A percentile compares a stretch with the other conserved stretches of the same genome.
Conservation (phyloP, 2,888 invertebrate species). For the Aplocera efformata region DNA sequence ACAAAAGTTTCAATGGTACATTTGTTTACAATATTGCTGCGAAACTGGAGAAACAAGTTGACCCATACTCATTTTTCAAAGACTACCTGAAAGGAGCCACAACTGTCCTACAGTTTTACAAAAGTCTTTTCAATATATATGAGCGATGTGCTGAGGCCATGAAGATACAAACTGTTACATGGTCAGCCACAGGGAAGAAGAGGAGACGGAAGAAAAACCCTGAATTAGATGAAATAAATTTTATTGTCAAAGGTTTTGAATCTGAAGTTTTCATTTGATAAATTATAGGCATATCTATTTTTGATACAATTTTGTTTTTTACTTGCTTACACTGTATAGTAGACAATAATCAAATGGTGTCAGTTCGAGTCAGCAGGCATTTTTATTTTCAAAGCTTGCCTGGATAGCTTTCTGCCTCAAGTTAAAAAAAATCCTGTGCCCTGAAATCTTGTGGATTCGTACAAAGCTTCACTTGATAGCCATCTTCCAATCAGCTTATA, state of each 20-base stretch:
- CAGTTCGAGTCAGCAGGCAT: too few relatives aligned
- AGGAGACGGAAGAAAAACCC: conserved; percentile 42
- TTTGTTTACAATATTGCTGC: conserved; percentile 86
- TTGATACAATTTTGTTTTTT: conserved; percentile 8
- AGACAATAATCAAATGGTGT: too few relatives aligned
- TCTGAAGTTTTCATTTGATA: conserved; percentile 55
- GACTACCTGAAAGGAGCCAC: conserved; percentile 65
- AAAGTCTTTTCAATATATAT: conserved; percentile 50
- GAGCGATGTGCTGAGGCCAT: conserved; percentile 44
- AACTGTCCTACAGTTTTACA: conserved; percentile 58
- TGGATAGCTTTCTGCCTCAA: too few relatives aligned
- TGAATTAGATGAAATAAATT: conserved; percentile 42
- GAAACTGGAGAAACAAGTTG: conserved; percentile 79
- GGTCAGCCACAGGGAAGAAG: conserved; percentile 39
- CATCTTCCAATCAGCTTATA: too few relatives aligned
- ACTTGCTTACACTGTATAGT: neutral
- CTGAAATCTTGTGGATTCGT: too few relatives aligned
- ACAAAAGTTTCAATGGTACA: conserved; percentile 86
- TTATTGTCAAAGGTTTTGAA: conserved; percentile 66
- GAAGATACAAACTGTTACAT: conserved; percentile 44
- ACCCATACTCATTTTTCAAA: conserved; percentile 77
- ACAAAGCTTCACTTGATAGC: too few relatives aligned
- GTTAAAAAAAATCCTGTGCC: too few relatives aligned
- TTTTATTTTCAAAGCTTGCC: too few relatives aligned
- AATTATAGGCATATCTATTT: neutral